These are phyloP conservation scores for Ditylenchus dipsaci DNA, from an alignment of 1,140 invertebrate genomes.

Conservation along the genomic window DNA sequence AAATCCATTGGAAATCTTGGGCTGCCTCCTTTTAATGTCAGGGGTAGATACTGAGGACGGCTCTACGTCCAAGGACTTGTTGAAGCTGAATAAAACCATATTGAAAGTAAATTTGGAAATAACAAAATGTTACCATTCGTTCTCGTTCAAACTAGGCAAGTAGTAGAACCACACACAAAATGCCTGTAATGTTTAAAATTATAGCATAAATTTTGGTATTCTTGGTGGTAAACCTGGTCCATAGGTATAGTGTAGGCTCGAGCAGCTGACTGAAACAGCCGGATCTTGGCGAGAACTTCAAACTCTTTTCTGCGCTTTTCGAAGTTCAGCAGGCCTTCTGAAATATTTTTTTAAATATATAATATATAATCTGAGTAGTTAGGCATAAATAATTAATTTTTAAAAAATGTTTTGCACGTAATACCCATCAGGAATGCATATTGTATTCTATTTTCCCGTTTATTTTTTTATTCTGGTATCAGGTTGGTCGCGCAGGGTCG, in stretches of 20 bases:
- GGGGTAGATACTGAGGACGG: conserved; percentile 29
- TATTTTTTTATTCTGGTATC: too few relatives aligned
- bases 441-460: too few relatives aligned
- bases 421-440: too few relatives aligned
- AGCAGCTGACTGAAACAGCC: conserved; percentile 90
- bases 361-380: too few relatives aligned
- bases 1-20: conserved; percentile 13
- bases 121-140: conserved; percentile 45
- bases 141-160: conserved; percentile 49
- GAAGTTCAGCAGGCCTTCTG: conserved; percentile 83
- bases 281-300: conserved; percentile 92
- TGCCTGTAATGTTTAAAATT: conserved; percentile 68
- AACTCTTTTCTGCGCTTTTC: conserved; percentile 97
- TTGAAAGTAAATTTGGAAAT: not conserved
- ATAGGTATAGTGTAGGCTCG: conserved; percentile 79
- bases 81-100: conserved; percentile 33
- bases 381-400: too few relatives aligned
- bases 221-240: conserved; percentile 18
- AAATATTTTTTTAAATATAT: too few relatives aligned
- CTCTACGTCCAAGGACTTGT: conserved; percentile 51
- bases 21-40: conserved; percentile 21
- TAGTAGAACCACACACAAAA: conserved; percentile 58
- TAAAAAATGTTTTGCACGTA: too few relatives aligned
- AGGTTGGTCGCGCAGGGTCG: too few relatives aligned
- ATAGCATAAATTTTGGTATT: conserved; percentile 66